phyloP scores from a whole-genome alignment of 2,888 invertebrate genomes.

The Xanthorhoe spadicearia region DNA sequence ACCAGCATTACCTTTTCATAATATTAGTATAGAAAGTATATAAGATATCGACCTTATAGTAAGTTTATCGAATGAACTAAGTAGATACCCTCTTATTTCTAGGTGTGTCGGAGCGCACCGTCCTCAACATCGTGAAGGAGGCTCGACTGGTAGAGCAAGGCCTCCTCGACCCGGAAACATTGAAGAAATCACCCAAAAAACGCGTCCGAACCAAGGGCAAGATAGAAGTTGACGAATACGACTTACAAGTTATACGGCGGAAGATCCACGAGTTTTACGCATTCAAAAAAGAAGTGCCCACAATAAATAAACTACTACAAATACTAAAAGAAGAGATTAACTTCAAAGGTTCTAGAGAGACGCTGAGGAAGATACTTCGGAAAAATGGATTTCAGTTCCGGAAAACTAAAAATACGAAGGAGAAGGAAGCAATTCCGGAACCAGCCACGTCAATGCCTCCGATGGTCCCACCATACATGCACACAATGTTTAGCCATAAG shows the following conservation, averaged over 20 bases:
- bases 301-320: constrained; percentile 76
- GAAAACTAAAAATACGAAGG: constrained; percentile 77
- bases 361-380: constrained; percentile 73
- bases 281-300: constrained; percentile 79
- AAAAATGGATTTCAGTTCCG: constrained; percentile 80
- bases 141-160: constrained; percentile 78
- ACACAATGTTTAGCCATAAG: constrained; percentile 78
- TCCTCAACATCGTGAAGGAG: constrained; percentile 77
- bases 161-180: constrained; percentile 72
- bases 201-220: constrained; percentile 76
- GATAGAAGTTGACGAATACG: constrained; percentile 78
- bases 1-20: too few relatives aligned
- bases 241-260: constrained; percentile 74
- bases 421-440: constrained; percentile 68
- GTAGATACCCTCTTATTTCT: constrained; percentile 41
- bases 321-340: constrained; percentile 78
- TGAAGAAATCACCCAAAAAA: constrained; percentile 76
- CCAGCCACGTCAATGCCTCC: constrained; percentile 66
- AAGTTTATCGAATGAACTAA: neutral
- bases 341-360: constrained; percentile 78
- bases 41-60: too few relatives aligned
- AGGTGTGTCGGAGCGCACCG: constrained; percentile 79
- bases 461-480: constrained; percentile 76
- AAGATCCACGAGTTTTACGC: constrained; percentile 81
- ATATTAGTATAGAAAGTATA: too few relatives aligned